A percentile compares a stretch with the other conserved stretches of the same genome.
These are phyloP conservation scores for Neuroterus valhalla DNA, from an alignment of 1,140 invertebrate genomes.

Conservation along the genomic window DNA sequence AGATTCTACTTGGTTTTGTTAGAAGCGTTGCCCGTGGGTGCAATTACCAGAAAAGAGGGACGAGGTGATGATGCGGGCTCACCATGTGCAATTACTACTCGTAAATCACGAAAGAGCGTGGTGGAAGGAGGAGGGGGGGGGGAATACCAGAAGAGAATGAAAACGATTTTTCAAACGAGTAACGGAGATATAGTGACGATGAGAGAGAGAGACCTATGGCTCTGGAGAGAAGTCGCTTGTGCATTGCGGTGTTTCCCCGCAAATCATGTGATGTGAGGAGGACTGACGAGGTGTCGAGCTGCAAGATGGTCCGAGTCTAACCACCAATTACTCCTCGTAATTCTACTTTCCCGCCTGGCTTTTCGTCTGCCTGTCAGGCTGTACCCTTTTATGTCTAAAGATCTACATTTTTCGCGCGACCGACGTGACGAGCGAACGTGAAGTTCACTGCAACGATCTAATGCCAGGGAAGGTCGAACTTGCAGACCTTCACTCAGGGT, in stretches of 20 bases:
- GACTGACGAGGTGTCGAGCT: slow-evolving; percentile 53
- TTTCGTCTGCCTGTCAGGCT: slow-evolving; percentile 21
- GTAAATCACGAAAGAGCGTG: slow-evolving; percentile 57
- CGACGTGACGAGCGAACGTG: neutral
- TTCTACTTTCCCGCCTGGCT: slow-evolving; percentile 36
- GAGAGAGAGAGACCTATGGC: slow-evolving; percentile 26
- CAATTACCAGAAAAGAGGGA: slow-evolving; percentile 52
- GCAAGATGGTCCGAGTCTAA: slow-evolving; percentile 42
- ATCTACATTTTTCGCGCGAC: slow-evolving; percentile 38
- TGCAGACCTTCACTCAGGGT: neutral
- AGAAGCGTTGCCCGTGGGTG: slow-evolving; percentile 34
- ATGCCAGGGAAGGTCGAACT: slow-evolving; percentile 9
- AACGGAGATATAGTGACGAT: neutral
- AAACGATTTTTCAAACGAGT: neutral
- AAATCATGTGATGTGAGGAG: slow-evolving; percentile 45
- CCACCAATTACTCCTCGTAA: slow-evolving; percentile 51
- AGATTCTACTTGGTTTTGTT: slow-evolving; percentile 28
- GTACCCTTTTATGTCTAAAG: slow-evolving; percentile 39
- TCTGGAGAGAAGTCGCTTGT: neutral
- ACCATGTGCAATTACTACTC: slow-evolving; percentile 58
- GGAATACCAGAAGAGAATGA: neutral
- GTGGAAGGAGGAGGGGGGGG: slow-evolving; percentile 18
- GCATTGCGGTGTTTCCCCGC: slow-evolving; percentile 28
- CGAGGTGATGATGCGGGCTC: slow-evolving; percentile 45
- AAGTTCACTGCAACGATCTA: neutral